A percentile compares a stretch with the other conserved stretches of the same genome.
Evolutionary conservation across 2,888 invertebrate genomes (phyloP).

Genomic region (Acanthosepion lycidas): DNA sequence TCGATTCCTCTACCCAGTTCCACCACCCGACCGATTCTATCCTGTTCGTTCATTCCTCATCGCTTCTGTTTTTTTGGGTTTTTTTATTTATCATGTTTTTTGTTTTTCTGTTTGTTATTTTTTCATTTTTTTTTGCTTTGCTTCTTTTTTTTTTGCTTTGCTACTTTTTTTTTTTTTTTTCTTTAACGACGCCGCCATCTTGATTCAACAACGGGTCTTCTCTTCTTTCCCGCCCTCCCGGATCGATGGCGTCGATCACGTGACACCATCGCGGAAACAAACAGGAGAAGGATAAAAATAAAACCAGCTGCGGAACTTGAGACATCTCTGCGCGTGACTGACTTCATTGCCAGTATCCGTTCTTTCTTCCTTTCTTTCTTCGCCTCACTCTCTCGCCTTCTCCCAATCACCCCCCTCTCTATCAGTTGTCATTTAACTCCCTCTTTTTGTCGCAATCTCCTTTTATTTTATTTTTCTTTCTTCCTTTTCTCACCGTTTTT

Average conservation of each 20-base stretch:
- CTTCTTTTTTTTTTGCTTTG: background rate
- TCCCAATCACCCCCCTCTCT: background rate
- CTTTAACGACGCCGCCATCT: background rate
- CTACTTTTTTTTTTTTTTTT: background rate
- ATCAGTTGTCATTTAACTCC: background rate
- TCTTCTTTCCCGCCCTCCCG: background rate
- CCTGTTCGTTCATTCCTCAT: background rate
- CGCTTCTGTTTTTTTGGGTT: background rate
- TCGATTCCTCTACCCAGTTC: background rate
- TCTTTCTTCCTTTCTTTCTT: background rate
- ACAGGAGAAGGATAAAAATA: slow-evolving; percentile 33
- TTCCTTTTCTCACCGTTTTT: background rate
- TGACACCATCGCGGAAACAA: background rate
- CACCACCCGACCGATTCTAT: background rate
- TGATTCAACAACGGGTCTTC: slow-evolving; percentile 1
- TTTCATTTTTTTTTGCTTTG: background rate
- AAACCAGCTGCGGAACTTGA: slow-evolving; percentile 33
- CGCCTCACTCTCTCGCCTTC: background rate
- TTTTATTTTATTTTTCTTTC: background rate
- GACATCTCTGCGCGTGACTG: slow-evolving; percentile 33
- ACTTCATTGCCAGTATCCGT: background rate
- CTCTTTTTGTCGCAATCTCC: background rate
- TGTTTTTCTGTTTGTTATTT: background rate
- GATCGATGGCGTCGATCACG: slow-evolving; percentile 33
- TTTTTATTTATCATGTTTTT: background rate